Conservation (phyloP, 2,888 invertebrate genomes). For the Drosophila peninsularis region DNA sequence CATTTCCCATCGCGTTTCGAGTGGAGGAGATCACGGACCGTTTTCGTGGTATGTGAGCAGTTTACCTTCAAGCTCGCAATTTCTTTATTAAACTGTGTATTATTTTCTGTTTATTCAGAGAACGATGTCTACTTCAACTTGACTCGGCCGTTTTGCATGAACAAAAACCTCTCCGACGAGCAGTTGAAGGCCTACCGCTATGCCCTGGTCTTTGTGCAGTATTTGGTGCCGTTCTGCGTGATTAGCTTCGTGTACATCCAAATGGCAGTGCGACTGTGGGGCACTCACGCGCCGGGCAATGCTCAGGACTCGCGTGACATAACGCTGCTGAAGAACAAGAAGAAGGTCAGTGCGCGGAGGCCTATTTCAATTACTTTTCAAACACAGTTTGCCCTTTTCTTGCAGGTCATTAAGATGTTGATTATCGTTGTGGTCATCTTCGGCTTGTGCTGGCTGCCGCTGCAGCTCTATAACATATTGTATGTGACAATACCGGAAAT, state of each 20-base stretch:
- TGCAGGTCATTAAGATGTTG: slow-evolving; percentile 94
- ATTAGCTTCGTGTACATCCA: slow-evolving; percentile 92
- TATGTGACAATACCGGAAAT: slow-evolving; percentile 89
- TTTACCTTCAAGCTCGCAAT: neutral
- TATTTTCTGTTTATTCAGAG: slow-evolving; percentile 60
- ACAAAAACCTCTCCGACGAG: slow-evolving; percentile 85
- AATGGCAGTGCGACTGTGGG: slow-evolving; percentile 92
- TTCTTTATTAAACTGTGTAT: neutral
- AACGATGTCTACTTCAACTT: slow-evolving; percentile 79
- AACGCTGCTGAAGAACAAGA: slow-evolving; percentile 92
- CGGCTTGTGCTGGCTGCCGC: slow-evolving; percentile 93
- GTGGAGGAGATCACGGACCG: slow-evolving; percentile 82
- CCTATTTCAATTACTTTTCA: no score
- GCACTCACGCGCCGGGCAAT: slow-evolving; percentile 91
- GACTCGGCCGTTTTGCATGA: slow-evolving; percentile 86
- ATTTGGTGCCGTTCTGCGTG: slow-evolving; percentile 91
- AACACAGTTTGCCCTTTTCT: slow-evolving; percentile 3
- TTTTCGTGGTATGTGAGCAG: slow-evolving; percentile 73
- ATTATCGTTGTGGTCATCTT: slow-evolving; percentile 93
- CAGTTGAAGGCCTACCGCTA: slow-evolving; percentile 86
- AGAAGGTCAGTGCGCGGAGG: slow-evolving; percentile 87
- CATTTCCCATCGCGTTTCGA: slow-evolving; percentile 86
- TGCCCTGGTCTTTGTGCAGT: slow-evolving; percentile 87
- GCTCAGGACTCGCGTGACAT: slow-evolving; percentile 91
- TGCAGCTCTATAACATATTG: slow-evolving; percentile 90